Base-by-base conservation (phyloP, 2,797 vertebrate genomes). In the Melanotaenia boesemani region DNA sequence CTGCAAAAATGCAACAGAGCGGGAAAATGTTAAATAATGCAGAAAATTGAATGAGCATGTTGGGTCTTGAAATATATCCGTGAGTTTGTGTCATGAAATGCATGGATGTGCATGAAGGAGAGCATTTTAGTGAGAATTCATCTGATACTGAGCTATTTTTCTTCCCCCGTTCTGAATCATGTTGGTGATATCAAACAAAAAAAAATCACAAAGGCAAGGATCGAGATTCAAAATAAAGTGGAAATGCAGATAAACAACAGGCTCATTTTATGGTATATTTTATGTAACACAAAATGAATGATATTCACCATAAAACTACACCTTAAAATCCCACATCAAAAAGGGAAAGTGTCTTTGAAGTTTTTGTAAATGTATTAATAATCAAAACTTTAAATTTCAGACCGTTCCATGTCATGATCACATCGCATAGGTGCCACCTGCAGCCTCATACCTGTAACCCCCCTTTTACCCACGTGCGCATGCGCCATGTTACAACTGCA, bases 21-120 rank as follows among this genome's bases (percentile, higher is more conserved):
- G 71, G 54, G 26, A 71, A 64, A 61, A 74, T 72, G 68, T 81
- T 88, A 85, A 84, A 89, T 84, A 84, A 87, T 84, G 76, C 80
- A 88, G 54, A 74, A 70, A 74, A 82, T 48, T 72, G 65, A 83
- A 85, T 54, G 62, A 73, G 48, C 48, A 59, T 72, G 50, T 76
- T 70, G 57, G 39, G 46, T 59, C 56, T 75, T n/a, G 59, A 59
- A 72, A 70, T 68, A 66, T 57, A 72, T 77, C 44, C 0, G 7
- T 65, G 57, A 61, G 37, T 58, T 66, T 69, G 55, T 70, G 70
- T 46, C 41, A 44, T 70, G 46, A 68, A 69, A 55, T 68, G 59
- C 41, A 75, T 70, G 50, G 59, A 58, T 64, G 52, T 70, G 20
- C 50, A 66, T 52, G 12, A 44, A 26, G 13, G 28, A 50, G 36